Conservation (phyloP, 2,888 invertebrate genomes). For the Pegoplata infirma region DNA sequence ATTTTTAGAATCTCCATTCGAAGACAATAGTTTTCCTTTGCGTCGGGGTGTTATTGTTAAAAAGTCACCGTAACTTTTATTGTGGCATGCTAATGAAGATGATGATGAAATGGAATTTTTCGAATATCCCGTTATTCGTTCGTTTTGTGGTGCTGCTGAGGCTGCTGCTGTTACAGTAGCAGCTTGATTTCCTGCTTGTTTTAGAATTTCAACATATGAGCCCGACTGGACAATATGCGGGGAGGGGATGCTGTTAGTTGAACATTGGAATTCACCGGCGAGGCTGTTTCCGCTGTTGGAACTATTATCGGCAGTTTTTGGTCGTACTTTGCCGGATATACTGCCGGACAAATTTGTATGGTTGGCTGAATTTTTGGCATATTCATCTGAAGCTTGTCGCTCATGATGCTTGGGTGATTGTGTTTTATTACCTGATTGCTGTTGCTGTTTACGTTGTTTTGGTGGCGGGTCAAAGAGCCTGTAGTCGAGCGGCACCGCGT, state of each 20-base stretch:
- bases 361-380: constrained; percentile 71
- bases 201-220: constrained; percentile 76
- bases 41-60: constrained; percentile 73
- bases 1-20: constrained; percentile 56
- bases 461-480: constrained; percentile 76
- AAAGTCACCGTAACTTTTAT: constrained; percentile 75
- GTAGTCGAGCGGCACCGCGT: constrained; percentile 76
- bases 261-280: constrained; percentile 67
- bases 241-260: constrained; percentile 67
- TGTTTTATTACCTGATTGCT: constrained; percentile 65
- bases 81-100: constrained; percentile 67
- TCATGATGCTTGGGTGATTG: constrained; percentile 67
- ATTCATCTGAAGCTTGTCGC: constrained; percentile 71
- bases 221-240: constrained; percentile 73
- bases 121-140: constrained; percentile 35
- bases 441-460: constrained; percentile 72
- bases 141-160: constrained; percentile 27
- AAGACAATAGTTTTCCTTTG: constrained; percentile 67
- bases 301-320: constrained; percentile 72
- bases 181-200: constrained; percentile 60
- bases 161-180: constrained; percentile 43
- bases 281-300: constrained; percentile 69
- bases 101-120: constrained; percentile 44
- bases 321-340: constrained; percentile 71
- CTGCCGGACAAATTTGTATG: constrained; percentile 74